Base-by-base conservation (phyloP, 2,797 vertebrate genomes). In the Pangasius mekongensis region DNA sequence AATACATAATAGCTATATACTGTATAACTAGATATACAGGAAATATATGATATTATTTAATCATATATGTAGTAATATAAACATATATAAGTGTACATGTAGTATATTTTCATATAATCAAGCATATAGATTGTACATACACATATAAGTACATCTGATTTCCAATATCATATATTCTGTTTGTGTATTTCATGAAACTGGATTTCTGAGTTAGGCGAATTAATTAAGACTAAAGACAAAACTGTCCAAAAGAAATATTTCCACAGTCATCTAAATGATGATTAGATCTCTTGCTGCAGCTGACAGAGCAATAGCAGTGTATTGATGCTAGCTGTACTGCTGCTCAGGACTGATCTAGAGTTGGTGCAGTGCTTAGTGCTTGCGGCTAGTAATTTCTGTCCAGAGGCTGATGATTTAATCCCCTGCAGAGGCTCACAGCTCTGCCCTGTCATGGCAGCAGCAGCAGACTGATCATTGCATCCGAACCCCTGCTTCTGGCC, bases 381-480 rank as follows among this genome's bases (percentile, higher is more conserved):
- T 84, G 85, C 33, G 39, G 67, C 62, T 54, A 89, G 83, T 66
- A 58, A 60, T 87, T 85, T 62, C 83, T 64, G 86, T 86, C 58
- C 60, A 33, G 49, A 64, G 84, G 39, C 52, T 89, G 87, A 89
- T 90, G 78, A 91, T 82, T 90, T 89, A 90, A 91, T 91, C 86
- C 86, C 83, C 91, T 86, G 90, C 89, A 92, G 86, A 84, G 76
- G 67, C 86, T 89, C 80, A 43, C 74, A 66, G 89, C 85, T 91
- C 74, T 92, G 90, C 90, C 67, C 86, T 84, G 87, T 90, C 88
- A 91, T 88, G 88, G 88, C 80, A 87, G 83, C 82, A 89, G 74
- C 80, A 83, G 58, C 83, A 76, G 88, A 89, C 83, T 71, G 74
- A 87, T 87, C 85, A 85, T 82, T 91, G 91, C 77, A 89, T 91